Base-by-base conservation (phyloP, 2,797 vertebrate genomes). In the Epinephelus awoara region DNA sequence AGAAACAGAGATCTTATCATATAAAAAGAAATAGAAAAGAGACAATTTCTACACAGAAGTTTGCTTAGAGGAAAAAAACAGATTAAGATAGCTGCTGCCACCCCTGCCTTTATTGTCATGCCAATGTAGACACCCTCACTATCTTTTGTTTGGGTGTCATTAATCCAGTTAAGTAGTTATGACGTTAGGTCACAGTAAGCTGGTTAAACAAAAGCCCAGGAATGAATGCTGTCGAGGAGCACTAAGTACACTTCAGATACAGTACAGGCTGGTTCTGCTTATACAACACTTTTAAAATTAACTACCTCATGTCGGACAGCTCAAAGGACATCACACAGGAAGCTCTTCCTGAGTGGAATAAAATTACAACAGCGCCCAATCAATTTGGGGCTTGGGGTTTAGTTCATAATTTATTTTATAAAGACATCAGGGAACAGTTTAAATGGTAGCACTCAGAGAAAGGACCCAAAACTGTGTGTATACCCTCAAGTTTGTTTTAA, bases 101-200 rank as follows among this genome's bases (percentile, higher is more conserved):
- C 47, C 52, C 55, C 52, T 40, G 40, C 67, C 46, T 72, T 51
- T 72, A 62, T 63, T 79, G 66, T 58, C 38, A 29, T 13, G 25
- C 55, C 55, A n/a, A 64, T 23, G 27, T 34, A 55, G 19, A 72
- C 25, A 5, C 11, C 44, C 19, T 62, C 50, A 25, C 11, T 34
- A 49, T 81, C 56, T 64, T 87, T 80, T 85, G 77, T 88, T 71
- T 74, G 67, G 38, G 40, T 77, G 70, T 42, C 25, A 58, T 74
- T 85, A 84, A 89, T 83, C 62, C 80, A 67, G 27, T 74, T 67
- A 80, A 80, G 74, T 67, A 61, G 72, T 52, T 40, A 77, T 73
- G 46, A 81, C 87, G 82, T 44, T 71, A 63, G 81, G 77, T 85
- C 79, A 76, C 62, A 27, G 66, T 34, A 11, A 77, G 62, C 13